phyloP scores from a whole-genome alignment of 2,888 invertebrate species.

The Cepaea hortensis region DNA sequence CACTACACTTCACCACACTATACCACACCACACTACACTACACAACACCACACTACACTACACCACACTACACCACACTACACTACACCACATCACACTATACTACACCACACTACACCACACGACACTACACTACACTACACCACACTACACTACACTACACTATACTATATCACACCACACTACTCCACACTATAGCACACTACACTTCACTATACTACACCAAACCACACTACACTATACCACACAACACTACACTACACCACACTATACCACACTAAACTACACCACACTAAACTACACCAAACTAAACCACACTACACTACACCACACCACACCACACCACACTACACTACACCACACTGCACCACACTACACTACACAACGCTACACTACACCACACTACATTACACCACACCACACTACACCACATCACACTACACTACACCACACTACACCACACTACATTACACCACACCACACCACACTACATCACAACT shows the following conservation, averaged over 20 bases:
- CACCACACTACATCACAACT: constrained; percentile 22
- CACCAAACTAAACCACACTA: constrained; percentile 9
- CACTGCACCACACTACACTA: background rate
- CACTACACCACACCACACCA: background rate
- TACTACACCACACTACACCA: no score
- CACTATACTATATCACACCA: no score
- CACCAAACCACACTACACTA: background rate
- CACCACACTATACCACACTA: background rate
- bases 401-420: background rate
- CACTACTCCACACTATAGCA: no score
- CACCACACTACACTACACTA: no score
- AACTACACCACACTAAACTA: background rate
- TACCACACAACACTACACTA: background rate
- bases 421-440: background rate
- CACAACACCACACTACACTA: constrained; percentile 26
- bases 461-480: constrained; percentile 15
- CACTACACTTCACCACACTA: background rate
- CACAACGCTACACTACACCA: no score
- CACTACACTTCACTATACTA: no score
- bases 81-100: background rate
- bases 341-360: background rate
- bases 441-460: constrained; percentile 6
- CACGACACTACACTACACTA: no score
- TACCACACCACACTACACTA: background rate
- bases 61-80: constrained; percentile 34